A percentile compares a stretch with the other conserved stretches of the same genome.
Conservation (phyloP, 2,113 vertebrate genomes). For the Amia ocellicauda region DNA sequence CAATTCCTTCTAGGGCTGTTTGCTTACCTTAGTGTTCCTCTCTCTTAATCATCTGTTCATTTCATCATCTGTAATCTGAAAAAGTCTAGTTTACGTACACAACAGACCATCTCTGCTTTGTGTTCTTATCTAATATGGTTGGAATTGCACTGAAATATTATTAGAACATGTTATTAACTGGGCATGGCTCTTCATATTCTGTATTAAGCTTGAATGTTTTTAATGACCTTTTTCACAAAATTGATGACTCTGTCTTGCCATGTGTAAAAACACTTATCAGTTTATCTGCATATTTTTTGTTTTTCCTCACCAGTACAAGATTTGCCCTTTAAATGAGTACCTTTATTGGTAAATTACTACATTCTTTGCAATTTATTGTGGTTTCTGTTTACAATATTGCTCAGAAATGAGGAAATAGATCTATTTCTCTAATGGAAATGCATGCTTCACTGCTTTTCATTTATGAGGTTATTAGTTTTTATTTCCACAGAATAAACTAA, state of each 20-base stretch:
- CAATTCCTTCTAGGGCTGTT: background rate
- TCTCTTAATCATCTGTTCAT: background rate
- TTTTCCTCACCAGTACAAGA: conserved; percentile 13
- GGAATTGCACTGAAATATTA: background rate
- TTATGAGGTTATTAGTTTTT: conserved; percentile 45
- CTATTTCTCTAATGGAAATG: conserved; percentile 30
- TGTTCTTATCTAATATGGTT: no score
- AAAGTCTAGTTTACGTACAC: no score
- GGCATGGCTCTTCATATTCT: background rate
- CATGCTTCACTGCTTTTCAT: conserved; percentile 32
- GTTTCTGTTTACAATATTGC: conserved; percentile 31
- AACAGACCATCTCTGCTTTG: no score
- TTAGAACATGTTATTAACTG: background rate
- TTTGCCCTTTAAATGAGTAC: conserved; percentile 21
- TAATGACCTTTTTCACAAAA: background rate
- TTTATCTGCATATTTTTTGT: conserved; percentile 4
- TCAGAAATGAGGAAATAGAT: conserved; percentile 29
- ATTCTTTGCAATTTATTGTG: conserved; percentile 24
- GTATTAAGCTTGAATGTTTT: background rate
- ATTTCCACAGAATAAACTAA: conserved; percentile 27
- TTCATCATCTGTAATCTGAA: background rate
- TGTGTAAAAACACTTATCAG: background rate
- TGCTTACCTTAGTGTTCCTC: background rate
- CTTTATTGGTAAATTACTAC: conserved; percentile 31
- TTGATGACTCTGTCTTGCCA: background rate